Conservation (phyloP, 1,140 invertebrate genomes). For the Nasonia longicornis region DNA sequence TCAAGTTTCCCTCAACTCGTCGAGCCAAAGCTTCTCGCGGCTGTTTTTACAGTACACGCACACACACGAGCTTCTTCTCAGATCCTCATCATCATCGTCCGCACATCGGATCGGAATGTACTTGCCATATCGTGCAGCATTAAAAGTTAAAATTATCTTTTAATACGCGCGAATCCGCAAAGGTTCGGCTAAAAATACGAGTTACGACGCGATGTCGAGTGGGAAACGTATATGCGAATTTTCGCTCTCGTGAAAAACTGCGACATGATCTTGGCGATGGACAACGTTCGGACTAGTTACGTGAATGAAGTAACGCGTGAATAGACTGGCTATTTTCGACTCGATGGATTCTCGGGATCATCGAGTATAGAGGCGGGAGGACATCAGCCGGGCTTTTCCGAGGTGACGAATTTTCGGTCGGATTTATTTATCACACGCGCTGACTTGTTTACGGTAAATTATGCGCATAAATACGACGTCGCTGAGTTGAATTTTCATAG, state of each 20-base stretch:
- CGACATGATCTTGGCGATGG: constrained; percentile 39
- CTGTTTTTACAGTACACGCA: constrained; percentile 25
- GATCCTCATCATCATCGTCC: background rate
- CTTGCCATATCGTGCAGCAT: constrained; percentile 18
- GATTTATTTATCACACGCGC: too few species aligned
- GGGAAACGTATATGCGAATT: background rate
- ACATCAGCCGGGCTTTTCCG: too few species aligned
- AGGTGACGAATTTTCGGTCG: too few species aligned
- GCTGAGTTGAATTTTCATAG: too few species aligned
- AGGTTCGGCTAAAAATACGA: constrained; percentile 13
- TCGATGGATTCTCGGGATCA: too few species aligned
- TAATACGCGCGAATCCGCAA: constrained; percentile 18
- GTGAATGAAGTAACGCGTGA: background rate
- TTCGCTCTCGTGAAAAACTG: constrained; percentile 18
- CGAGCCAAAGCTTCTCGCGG: constrained; percentile 14
- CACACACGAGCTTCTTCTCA: background rate
- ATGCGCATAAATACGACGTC: too few species aligned
- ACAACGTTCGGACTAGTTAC: background rate
- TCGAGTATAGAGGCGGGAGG: too few species aligned
- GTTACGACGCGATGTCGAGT: constrained; percentile 1
- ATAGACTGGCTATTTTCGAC: background rate
- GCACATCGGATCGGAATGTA: constrained; percentile 36
- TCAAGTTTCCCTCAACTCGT: constrained; percentile 22
- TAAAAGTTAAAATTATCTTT: constrained; percentile 42
- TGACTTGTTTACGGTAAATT: too few species aligned